phyloP scores from a whole-genome alignment of 2,888 invertebrate genomes.

The Rhagonycha fulva region DNA sequence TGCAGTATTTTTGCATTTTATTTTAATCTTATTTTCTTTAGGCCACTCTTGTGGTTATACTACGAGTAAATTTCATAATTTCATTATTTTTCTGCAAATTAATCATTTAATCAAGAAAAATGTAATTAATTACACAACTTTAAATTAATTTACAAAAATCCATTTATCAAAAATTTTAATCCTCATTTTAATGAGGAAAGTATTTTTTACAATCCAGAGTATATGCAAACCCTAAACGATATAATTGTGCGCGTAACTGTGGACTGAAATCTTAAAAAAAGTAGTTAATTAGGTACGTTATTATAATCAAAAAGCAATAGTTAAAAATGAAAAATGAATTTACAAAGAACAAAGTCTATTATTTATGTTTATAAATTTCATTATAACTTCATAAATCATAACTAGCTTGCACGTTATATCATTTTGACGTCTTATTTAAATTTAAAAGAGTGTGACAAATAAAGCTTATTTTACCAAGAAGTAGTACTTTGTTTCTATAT shows the following conservation, averaged over 20 bases:
- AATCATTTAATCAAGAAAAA: background rate
- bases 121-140: background rate
- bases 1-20: background rate
- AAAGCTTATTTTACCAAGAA: too few relatives aligned
- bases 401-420: too few relatives aligned
- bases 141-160: background rate
- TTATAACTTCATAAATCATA: too few relatives aligned
- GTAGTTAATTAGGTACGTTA: too few relatives aligned
- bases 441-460: too few relatives aligned
- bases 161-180: background rate
- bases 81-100: background rate
- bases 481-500: too few relatives aligned
- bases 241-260: background rate
- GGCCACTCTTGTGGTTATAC: background rate
- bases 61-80: background rate
- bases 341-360: too few relatives aligned
- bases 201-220: background rate
- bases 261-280: too few relatives aligned
- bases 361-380: too few relatives aligned
- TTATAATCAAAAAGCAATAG: too few relatives aligned
- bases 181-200: background rate
- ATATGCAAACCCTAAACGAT: background rate
- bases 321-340: too few relatives aligned
- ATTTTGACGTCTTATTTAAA: too few relatives aligned
- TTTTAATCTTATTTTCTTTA: background rate